Conservation (phyloP, 2,113 vertebrate genomes). For the western clawed frog (Xenopus tropicalis) region DNA sequence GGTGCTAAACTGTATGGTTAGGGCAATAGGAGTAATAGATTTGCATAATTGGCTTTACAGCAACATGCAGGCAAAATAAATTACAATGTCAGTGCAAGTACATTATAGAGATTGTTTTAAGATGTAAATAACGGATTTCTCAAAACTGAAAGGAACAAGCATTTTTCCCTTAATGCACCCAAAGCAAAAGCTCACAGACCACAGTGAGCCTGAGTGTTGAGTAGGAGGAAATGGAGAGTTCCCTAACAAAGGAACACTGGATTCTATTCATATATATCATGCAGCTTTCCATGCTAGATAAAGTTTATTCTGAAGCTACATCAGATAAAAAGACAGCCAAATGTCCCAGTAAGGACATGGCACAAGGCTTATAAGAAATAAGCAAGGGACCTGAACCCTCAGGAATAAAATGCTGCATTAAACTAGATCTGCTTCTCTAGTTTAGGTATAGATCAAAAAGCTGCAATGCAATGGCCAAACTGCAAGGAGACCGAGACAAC, state of each 20-base stretch:
- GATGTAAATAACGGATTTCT: slow-evolving; percentile 49
- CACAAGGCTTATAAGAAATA: slow-evolving; percentile 9
- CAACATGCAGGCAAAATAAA: no score
- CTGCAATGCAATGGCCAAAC: no score
- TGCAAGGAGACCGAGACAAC: no score
- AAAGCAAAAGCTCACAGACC: slow-evolving; percentile 54
- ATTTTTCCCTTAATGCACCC: slow-evolving; percentile 42
- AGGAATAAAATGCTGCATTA: no score
- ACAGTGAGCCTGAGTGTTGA: slow-evolving; percentile 51
- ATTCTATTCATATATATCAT: slow-evolving; percentile 61
- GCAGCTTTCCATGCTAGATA: slow-evolving; percentile 41
- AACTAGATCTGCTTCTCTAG: no score
- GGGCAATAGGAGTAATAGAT: no score
- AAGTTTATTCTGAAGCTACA: slow-evolving; percentile 48
- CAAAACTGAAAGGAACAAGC: slow-evolving; percentile 38
- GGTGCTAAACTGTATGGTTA: no score
- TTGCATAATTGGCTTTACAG: no score
- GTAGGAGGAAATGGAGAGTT: slow-evolving; percentile 60
- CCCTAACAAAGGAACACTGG: slow-evolving; percentile 50
- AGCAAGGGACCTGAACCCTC: slow-evolving; percentile 8
- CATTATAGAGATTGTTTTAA: slow-evolving; percentile 48
- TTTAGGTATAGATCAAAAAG: no score
- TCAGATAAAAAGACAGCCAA: slow-evolving; percentile 49
- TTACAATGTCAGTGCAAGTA: slow-evolving; percentile 50
- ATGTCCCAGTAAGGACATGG: slow-evolving; percentile 43